Evolutionary conservation across 1,140 invertebrate species (phyloP).

Genomic region (Frieseomelitta varia): DNA sequence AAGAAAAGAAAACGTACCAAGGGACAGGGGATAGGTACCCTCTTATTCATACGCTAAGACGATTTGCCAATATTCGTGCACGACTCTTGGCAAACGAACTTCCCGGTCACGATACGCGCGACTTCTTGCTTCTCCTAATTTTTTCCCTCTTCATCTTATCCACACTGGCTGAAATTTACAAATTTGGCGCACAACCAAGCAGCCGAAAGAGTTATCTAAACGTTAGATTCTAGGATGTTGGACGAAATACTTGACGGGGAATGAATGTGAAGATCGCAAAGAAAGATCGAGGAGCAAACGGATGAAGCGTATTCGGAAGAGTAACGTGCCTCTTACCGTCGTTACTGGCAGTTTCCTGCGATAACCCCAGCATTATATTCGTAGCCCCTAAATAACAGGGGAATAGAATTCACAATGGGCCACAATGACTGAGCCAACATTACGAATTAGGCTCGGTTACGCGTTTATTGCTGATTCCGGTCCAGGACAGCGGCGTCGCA

Average conservation of each 20-base stretch:
- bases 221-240: background rate
- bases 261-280: background rate
- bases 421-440: conserved; percentile 78
- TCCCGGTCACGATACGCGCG: background rate
- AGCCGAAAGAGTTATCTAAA: background rate
- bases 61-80: conserved; percentile 31
- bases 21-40: background rate
- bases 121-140: background rate
- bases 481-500: conserved; percentile 70
- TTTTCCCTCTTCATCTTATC: background rate
- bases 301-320: conserved; percentile 38
- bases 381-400: conserved; percentile 54
- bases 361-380: conserved; percentile 72
- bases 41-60: conserved; percentile 65
- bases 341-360: conserved; percentile 80
- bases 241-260: background rate
- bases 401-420: conserved; percentile 72
- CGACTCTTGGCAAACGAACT: conserved; percentile 44
- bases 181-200: background rate
- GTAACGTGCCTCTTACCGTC: conserved; percentile 55
- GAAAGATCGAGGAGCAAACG: conserved; percentile 7
- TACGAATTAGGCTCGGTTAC: conserved; percentile 82
- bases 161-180: background rate
- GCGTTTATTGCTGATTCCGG: conserved; percentile 81
- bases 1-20: no score